phyloP scores from a whole-genome alignment of 2,888 invertebrate species.

The Willowsia nigromaculata region DNA sequence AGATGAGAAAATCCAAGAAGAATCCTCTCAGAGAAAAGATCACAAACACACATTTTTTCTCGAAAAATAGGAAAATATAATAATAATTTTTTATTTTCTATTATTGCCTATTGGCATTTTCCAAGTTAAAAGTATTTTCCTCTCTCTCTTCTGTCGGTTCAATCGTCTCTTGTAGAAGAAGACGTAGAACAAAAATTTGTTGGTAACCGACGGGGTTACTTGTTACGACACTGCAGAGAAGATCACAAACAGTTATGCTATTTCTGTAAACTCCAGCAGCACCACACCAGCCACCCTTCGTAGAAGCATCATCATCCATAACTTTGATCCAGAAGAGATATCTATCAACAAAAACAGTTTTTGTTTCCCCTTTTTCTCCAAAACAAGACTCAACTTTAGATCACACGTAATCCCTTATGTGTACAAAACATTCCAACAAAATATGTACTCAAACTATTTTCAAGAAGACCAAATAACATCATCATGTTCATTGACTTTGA shows the following conservation, averaged over 20 bases:
- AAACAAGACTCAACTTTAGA: neutral
- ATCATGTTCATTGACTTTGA: constrained; percentile 51
- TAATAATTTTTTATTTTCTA: constrained; percentile 42
- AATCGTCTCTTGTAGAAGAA: neutral
- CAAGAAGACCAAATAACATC: neutral
- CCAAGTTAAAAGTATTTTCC: no score
- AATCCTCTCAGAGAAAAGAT: neutral
- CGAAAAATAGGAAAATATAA: constrained; percentile 23
- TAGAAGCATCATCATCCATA: constrained; percentile 29
- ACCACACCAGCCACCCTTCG: neutral
- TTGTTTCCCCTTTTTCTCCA: constrained; percentile 15
- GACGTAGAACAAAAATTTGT: constrained; percentile 51
- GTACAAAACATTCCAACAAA: constrained; percentile 27
- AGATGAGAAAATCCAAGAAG: neutral
- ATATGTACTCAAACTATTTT: neutral
- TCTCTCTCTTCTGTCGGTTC: neutral
- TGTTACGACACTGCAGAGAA: constrained; percentile 56
- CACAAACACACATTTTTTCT: neutral
- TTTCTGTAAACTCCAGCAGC: neutral
- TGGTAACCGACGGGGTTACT: constrained; percentile 48
- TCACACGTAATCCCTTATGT: constrained; percentile 8
- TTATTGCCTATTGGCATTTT: constrained; percentile 46
- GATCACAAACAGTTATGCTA: neutral
- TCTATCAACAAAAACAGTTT: constrained; percentile 30
- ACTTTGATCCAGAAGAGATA: constrained; percentile 45